These are phyloP conservation scores for Caenorhabditis panamensis DNA, from an alignment of 2,888 invertebrate genomes.

Conservation along the genomic window DNA sequence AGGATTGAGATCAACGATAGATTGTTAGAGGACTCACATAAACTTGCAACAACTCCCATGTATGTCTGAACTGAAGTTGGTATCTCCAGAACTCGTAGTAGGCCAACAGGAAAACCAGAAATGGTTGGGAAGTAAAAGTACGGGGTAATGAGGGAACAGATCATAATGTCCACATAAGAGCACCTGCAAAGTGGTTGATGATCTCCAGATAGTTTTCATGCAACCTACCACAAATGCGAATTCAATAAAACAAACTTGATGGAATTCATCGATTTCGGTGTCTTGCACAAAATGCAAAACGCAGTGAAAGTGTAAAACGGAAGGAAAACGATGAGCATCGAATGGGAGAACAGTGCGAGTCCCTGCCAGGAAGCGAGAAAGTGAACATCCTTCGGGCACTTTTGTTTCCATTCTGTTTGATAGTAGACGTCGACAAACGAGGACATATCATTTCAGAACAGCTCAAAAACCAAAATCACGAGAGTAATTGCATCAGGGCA, in stretches of 20 bases:
- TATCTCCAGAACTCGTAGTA: conserved; percentile 28
- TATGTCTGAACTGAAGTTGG: conserved; percentile 31
- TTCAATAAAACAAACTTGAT: conserved; percentile 34
- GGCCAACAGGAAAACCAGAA: conserved; percentile 38
- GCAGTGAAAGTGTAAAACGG: conserved; percentile 36
- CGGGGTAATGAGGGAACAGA: conserved; percentile 46
- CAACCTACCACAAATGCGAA: conserved; percentile 39
- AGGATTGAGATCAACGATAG: background rate
- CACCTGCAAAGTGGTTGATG: conserved; percentile 17
- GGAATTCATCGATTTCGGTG: conserved; percentile 35
- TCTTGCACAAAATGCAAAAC: conserved; percentile 39
- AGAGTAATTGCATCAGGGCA: background rate
- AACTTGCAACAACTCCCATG: conserved; percentile 17
- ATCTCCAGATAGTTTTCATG: background rate
- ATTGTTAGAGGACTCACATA: conserved; percentile 23
- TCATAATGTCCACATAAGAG: conserved; percentile 26
- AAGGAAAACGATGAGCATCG: conserved; percentile 20
- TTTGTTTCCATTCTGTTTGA: conserved; percentile 30
- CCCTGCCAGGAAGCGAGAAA: conserved; percentile 52
- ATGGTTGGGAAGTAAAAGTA: conserved; percentile 52
- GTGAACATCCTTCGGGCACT: conserved; percentile 13
- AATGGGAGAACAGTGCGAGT: conserved; percentile 30
- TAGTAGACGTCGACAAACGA: conserved; percentile 17
- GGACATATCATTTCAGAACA: conserved; percentile 2
- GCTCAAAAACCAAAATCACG: background rate